phyloP scores from a whole-genome alignment of 2,797 vertebrate species.

The Gobionotothen gibberifrons region DNA sequence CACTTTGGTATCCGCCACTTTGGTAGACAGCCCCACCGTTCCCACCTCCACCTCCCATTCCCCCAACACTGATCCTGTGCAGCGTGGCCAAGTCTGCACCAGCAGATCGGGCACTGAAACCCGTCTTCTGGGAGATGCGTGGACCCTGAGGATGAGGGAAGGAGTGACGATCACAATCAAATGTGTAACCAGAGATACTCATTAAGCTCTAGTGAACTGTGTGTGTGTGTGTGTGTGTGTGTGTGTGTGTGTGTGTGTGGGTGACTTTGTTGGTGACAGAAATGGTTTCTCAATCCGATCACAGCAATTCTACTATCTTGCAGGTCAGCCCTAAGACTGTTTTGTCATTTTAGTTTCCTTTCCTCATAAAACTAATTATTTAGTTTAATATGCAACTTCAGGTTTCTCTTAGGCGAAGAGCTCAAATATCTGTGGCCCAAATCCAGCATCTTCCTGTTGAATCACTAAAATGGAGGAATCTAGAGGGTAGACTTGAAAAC shows the following conservation, averaged over 20 bases:
- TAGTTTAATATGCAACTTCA: slow-evolving; percentile 8
- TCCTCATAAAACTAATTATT: not conserved
- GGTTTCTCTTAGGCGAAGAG: not conserved
- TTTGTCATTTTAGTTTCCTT: not conserved
- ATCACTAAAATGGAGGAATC: slow-evolving; percentile 60
- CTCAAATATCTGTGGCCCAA: slow-evolving; percentile 34
- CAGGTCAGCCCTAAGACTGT: not conserved
- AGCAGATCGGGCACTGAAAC: slow-evolving; percentile 88
- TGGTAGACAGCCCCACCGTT: slow-evolving; percentile 43
- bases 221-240: not conserved
- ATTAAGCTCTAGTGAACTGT: slow-evolving; percentile 1
- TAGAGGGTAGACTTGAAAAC: slow-evolving; percentile 68
- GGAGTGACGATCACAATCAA: slow-evolving; percentile 11
- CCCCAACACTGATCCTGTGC: slow-evolving; percentile 73
- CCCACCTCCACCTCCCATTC: not conserved
- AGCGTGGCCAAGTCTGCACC: slow-evolving; percentile 83
- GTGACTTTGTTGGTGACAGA: not conserved
- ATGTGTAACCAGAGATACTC: not conserved
- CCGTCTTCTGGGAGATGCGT: slow-evolving; percentile 76
- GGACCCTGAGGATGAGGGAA: slow-evolving; percentile 72
- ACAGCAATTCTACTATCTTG: not conserved
- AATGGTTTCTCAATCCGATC: slow-evolving; percentile 18
- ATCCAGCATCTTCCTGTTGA: slow-evolving; percentile 16
- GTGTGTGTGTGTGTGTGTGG: not conserved
- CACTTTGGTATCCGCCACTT: not conserved